Evolutionary conservation across 2,113 vertebrate genomes (phyloP).

Genomic region (Prochilodus magdalenae): DNA sequence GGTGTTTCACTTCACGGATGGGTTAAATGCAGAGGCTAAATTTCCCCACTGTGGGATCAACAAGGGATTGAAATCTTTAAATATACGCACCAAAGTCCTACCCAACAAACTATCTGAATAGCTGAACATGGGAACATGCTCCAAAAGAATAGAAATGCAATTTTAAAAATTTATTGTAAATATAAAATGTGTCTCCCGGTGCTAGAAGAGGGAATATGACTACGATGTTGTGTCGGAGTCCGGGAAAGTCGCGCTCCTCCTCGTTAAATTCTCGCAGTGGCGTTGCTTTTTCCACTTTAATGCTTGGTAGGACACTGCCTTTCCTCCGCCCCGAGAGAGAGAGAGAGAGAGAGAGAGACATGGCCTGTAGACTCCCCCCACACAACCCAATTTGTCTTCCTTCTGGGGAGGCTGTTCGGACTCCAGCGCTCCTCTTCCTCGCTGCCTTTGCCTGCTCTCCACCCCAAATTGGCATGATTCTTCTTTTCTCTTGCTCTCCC

Average conservation of each 20-base stretch:
- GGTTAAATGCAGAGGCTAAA: too few relatives aligned
- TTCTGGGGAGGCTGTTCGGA: slow-evolving; percentile 68
- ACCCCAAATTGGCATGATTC: slow-evolving; percentile 43
- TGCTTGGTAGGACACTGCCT: slow-evolving; percentile 66
- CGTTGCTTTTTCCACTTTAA: slow-evolving; percentile 77
- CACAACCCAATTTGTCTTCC: slow-evolving; percentile 73
- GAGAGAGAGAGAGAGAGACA: slow-evolving; percentile 55
- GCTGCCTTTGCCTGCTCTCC: slow-evolving; percentile 48
- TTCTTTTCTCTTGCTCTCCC: slow-evolving; percentile 45
- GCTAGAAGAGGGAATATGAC: slow-evolving; percentile 44
- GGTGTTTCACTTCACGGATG: too few relatives aligned
- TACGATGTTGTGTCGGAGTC: slow-evolving; percentile 66
- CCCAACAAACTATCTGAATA: too few relatives aligned
- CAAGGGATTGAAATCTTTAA: too few relatives aligned
- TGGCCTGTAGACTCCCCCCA: slow-evolving; percentile 50
- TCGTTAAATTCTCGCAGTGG: slow-evolving; percentile 76
- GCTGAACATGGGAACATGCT: too few relatives aligned
- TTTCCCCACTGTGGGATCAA: too few relatives aligned
- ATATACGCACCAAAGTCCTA: too few relatives aligned
- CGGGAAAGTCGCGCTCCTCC: slow-evolving; percentile 59
- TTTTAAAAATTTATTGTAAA: too few relatives aligned
- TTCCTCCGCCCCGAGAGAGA: slow-evolving; percentile 62
- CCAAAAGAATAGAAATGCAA: too few relatives aligned
- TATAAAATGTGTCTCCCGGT: too few relatives aligned
- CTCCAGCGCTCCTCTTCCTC: slow-evolving; percentile 51